Conservation (phyloP, 1,140 invertebrate species). For the Plutomurus gul region DNA sequence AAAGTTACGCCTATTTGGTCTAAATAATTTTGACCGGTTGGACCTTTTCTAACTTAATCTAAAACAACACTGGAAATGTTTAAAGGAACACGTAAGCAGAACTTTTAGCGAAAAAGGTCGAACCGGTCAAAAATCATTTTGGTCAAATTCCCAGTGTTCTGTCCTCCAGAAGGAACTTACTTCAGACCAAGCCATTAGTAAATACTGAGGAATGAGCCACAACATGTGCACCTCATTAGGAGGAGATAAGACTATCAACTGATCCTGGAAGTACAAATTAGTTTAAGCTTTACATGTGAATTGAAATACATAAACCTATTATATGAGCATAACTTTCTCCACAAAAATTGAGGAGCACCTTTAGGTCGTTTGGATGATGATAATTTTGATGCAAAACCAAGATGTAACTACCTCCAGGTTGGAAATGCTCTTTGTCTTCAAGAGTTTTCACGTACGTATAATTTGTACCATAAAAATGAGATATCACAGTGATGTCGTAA, state of each 20-base stretch:
- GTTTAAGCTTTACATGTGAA: neutral
- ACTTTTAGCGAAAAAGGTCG: too few relatives aligned
- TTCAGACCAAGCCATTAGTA: constrained; percentile 51
- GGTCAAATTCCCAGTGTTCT: too few relatives aligned
- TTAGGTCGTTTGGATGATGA: neutral
- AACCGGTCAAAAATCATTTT: too few relatives aligned
- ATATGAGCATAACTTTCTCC: neutral
- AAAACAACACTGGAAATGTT: too few relatives aligned
- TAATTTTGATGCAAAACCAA: neutral
- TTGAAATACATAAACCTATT: neutral
- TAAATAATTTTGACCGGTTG: too few relatives aligned
- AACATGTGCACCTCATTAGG: constrained; percentile 53
- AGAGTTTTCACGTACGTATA: neutral
- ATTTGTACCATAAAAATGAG: neutral
- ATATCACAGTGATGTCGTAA: neutral
- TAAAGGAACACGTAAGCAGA: too few relatives aligned
- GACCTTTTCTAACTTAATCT: too few relatives aligned
- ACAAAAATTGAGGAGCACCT: neutral
- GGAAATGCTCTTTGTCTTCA: neutral
- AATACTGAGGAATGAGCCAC: constrained; percentile 69
- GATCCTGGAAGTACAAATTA: neutral
- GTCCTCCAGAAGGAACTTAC: too few relatives aligned
- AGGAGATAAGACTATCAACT: neutral
- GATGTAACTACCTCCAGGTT: neutral
- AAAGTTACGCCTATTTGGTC: too few relatives aligned